Percentiles rank a stretch among this genome's conserved stretches.
Conservation (phyloP, 1,140 invertebrate species). For the Orchestia grillus region DNA sequence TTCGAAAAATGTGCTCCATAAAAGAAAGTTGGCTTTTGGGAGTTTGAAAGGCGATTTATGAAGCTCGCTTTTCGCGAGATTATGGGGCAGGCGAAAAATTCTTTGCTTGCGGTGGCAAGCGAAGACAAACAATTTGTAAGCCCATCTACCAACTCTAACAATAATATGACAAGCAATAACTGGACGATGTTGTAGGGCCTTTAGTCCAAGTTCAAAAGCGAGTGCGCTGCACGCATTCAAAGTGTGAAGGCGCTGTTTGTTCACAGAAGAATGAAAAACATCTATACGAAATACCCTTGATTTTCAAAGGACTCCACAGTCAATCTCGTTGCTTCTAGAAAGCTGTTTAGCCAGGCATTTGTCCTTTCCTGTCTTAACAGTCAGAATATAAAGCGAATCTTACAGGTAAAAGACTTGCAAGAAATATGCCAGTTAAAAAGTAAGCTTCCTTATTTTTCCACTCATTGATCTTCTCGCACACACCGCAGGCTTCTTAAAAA, state of each 20-base stretch:
- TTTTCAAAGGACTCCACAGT: not conserved
- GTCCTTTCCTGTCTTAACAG: not conserved
- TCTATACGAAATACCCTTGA: not conserved
- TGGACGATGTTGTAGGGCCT: not conserved
- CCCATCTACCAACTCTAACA: not conserved
- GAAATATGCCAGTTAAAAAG: not conserved
- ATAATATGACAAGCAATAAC: not conserved
- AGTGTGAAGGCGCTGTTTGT: not conserved
- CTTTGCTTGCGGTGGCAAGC: not conserved
- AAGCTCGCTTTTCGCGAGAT: not conserved
- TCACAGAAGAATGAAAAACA: not conserved
- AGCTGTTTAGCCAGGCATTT: not conserved
- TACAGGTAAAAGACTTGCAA: not conserved
- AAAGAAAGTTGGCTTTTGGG: not conserved
- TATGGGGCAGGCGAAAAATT: not conserved
- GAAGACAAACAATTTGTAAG: not conserved
- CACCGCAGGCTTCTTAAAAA: not conserved
- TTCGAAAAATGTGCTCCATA: not conserved
- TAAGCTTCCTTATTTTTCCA: not conserved
- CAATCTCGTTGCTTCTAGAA: not conserved
- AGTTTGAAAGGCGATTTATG: constrained; percentile 1
- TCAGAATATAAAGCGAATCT: not conserved
- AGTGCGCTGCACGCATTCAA: not conserved
- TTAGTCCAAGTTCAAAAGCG: not conserved
- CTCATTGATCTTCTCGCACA: not conserved